Percentiles rank a stretch among this genome's conserved stretches.
These are phyloP conservation scores for Pollenia labialis DNA, from an alignment of 2,888 invertebrate genomes.

Conservation along the genomic window DNA sequence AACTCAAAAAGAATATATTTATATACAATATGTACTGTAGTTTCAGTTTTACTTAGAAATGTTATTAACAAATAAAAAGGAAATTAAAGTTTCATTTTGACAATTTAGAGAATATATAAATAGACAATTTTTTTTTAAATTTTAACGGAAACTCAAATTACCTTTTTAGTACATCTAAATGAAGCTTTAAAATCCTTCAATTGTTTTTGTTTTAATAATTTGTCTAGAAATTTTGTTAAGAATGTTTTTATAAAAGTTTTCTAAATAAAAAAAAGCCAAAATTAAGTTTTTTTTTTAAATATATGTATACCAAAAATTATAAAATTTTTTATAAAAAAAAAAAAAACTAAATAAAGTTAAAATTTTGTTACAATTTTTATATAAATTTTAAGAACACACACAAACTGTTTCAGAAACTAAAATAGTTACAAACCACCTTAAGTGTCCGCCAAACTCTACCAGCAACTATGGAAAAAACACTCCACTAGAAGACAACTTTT, in stretches of 20 bases:
- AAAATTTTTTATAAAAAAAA: slow-evolving; percentile 58
- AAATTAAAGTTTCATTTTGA: slow-evolving; percentile 39
- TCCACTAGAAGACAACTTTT: neutral
- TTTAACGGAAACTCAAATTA: neutral
- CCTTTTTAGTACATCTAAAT: slow-evolving; percentile 27
- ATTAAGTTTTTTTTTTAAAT: slow-evolving; percentile 43
- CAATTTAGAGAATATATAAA: neutral
- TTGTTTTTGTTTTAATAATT: slow-evolving; percentile 52
- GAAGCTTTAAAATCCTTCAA: slow-evolving; percentile 50
- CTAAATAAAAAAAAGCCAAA: slow-evolving; percentile 12
- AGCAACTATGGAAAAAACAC: slow-evolving; percentile 34
- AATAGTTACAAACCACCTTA: slow-evolving; percentile 64
- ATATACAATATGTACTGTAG: slow-evolving; percentile 61
- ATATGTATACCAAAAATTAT: slow-evolving; percentile 54
- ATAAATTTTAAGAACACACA: slow-evolving; percentile 61
- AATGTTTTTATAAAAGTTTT: slow-evolving; percentile 63
- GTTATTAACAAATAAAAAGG: neutral
- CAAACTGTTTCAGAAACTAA: neutral
- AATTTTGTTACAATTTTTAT: slow-evolving; percentile 64
- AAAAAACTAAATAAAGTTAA: slow-evolving; percentile 11
- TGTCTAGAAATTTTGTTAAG: slow-evolving; percentile 58
- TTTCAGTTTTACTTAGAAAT: slow-evolving; percentile 60
- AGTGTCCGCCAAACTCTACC: slow-evolving; percentile 57
- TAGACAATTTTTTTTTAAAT: slow-evolving; percentile 4
- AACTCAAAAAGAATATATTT: slow-evolving; percentile 58